Base-by-base conservation (phyloP, 2,888 invertebrate species). In the Calameuta idolon region DNA sequence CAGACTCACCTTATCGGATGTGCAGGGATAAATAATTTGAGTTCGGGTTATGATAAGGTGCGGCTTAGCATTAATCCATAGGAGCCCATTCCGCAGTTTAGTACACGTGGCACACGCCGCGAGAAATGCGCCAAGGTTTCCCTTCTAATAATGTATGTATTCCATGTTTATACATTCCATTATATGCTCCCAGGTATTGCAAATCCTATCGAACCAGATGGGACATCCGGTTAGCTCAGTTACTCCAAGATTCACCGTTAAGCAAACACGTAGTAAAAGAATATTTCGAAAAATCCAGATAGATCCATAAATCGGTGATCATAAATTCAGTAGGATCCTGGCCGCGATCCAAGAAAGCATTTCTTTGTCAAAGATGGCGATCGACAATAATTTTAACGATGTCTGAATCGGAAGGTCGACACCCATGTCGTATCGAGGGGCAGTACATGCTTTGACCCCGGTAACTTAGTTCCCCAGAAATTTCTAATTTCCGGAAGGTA, bases 41-140 rank as follows among this genome's bases (percentile, higher is more conserved):
- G 86, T 87, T 87, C 85, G 83, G 86, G 83, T 83, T 84, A 86
- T 86, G 86, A 87, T 88, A 87, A 87, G 85, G 83, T 84, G 81
- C 79, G 82, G 86, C 87, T 87, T 87, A 86, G 69, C 79, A 84
- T 77, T 88, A 88, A 88, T 87, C 83, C 83, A 84, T 55, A 23
- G 55, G 23, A 55, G 23, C 55, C 55, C 55, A 55, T 55, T 55
- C 2, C 55, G 23, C 55, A 23, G 23, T 55, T 55, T 23, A 55
- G 55, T 55, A 55, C 55, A 40, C 40, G 15, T 40, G 40, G 40
- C 40, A 40, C 40, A 40, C 40, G 40, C 40, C 5, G 5, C 5
- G 40, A 40, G 40, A 23, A 23, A 55, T 55, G 23, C 23, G 23
- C 55, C 23, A 23, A 55, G 23, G 23, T 55, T 55, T 55, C 55